These are phyloP conservation scores for Notolepis coatsorum DNA, from an alignment of 2,797 vertebrate species.

Conservation along the genomic window DNA sequence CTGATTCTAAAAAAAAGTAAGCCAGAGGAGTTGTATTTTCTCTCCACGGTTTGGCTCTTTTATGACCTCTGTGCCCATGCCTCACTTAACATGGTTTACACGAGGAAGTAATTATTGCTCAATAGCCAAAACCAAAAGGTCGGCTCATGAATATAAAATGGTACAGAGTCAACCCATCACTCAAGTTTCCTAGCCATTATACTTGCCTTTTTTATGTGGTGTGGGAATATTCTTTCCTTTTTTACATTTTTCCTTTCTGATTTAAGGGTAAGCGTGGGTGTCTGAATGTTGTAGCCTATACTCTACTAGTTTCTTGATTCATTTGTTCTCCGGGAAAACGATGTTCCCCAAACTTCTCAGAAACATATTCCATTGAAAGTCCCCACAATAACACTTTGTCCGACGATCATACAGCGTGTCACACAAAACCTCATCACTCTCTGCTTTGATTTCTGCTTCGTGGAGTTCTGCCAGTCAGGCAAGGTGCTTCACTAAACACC, in stretches of 20 bases:
- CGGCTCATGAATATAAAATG: slow-evolving; percentile 41
- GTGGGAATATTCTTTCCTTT: neutral
- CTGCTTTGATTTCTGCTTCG: slow-evolving; percentile 42
- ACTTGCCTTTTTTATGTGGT: neutral
- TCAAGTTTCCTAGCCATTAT: slow-evolving; percentile 34
- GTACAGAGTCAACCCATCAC: slow-evolving; percentile 4
- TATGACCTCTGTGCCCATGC: slow-evolving; percentile 38
- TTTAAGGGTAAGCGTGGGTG: neutral
- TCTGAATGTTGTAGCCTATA: neutral
- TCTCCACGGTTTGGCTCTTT: slow-evolving; percentile 46
- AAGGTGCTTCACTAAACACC: slow-evolving; percentile 72
- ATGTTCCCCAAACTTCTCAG: neutral
- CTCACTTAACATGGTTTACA: slow-evolving; percentile 61
- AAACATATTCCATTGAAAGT: slow-evolving; percentile 14
- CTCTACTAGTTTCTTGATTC: neutral
- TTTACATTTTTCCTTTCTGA: neutral
- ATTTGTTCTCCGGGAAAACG: neutral
- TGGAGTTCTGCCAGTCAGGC: slow-evolving; percentile 59
- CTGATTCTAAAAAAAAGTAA: too few species aligned
- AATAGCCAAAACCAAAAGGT: slow-evolving; percentile 42
- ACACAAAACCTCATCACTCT: slow-evolving; percentile 34
- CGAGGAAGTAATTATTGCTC: slow-evolving; percentile 65
- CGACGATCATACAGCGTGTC: slow-evolving; percentile 21
- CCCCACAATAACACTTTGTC: slow-evolving; percentile 33
- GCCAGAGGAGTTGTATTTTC: slow-evolving; percentile 18